These are phyloP conservation scores for Drosophila meridionalis DNA, from an alignment of 2,888 invertebrate genomes.

Conservation along the genomic window DNA sequence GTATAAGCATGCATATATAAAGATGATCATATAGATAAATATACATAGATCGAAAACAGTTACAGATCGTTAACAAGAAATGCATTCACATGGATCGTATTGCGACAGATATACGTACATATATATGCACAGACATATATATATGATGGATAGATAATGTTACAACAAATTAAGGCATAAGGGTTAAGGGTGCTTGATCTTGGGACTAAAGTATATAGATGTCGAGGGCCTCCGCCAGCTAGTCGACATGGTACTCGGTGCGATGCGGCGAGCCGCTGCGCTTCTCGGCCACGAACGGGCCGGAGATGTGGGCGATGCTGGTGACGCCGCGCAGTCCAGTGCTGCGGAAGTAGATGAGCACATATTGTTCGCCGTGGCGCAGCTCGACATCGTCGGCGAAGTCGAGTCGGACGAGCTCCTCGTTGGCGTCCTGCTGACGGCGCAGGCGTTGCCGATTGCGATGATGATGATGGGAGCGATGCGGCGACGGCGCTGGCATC, in stretches of 20 bases:
- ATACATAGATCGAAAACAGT: slow-evolving; percentile 14
- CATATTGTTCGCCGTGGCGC: slow-evolving; percentile 81
- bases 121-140: background rate
- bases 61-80: slow-evolving; percentile 39
- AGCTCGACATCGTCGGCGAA: slow-evolving; percentile 84
- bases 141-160: background rate
- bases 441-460: slow-evolving; percentile 70
- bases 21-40: background rate
- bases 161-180: slow-evolving; percentile 16
- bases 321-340: slow-evolving; percentile 84
- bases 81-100: slow-evolving; percentile 33
- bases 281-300: slow-evolving; percentile 82
- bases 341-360: slow-evolving; percentile 84
- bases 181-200: background rate
- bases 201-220: slow-evolving; percentile 58
- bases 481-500: slow-evolving; percentile 55
- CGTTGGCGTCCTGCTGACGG: slow-evolving; percentile 68
- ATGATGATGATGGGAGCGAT: slow-evolving; percentile 65
- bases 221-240: slow-evolving; percentile 65
- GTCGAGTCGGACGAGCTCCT: slow-evolving; percentile 81
- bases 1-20: slow-evolving; percentile 29
- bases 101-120: background rate
- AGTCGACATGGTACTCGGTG: slow-evolving; percentile 71
- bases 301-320: slow-evolving; percentile 83
- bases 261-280: slow-evolving; percentile 79